Evolutionary conservation across 2,797 vertebrate genomes (phyloP), one percentile per base, ranked within the genome.

Genomic region (Xenentodon cancila): DNA sequence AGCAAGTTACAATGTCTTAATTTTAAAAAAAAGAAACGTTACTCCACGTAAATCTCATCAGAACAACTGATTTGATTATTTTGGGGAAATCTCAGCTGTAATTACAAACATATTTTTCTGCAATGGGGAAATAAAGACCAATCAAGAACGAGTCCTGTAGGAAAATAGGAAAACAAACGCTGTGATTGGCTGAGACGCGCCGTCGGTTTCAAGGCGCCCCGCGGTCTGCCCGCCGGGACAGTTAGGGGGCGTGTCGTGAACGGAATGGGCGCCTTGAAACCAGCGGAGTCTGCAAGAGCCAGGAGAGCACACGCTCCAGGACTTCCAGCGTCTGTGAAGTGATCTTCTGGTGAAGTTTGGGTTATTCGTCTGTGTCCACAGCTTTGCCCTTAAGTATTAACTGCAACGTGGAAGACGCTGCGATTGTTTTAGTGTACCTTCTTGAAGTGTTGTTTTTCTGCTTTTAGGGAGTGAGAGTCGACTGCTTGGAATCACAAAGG

Each of bases 141-240:
- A 95, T 94, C 83, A 78, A 25, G 45, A 81, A 44, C 71, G 58
- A 84, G 71, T 62, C 71, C 64, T 53, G 53, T 82, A 92, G 91
- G 90, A 94, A 95, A 94, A 95, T 91, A 92, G 91, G 90, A 94
- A 95, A 94, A 95, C 91, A 92, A 94, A 92, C 3, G 59, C 65
- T 17, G 0, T 37, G 75, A 97, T 97, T 97, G 95, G 96, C 69
- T 68, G 62, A 88, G 75, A 54, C 60, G 6, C 59, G 17, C 32
- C 70, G 9, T 5, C 60, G 69, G 74, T 54, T 54, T 84, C 76
- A 59, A 76, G 86, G 85, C 79, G 68, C 92, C 93, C 95, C 84
- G 69, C 68, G 17, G 34, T 42, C 69, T 59, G 74, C 52, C 51
- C 57, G 27, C 18, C 44, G 53, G 50, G 65, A 59, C 57, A 46